Percentiles rank a stretch among this genome's conserved stretches.
phyloP scores from a whole-genome alignment of 1,140 invertebrate species.

The Maconellicoccus hirsutus region DNA sequence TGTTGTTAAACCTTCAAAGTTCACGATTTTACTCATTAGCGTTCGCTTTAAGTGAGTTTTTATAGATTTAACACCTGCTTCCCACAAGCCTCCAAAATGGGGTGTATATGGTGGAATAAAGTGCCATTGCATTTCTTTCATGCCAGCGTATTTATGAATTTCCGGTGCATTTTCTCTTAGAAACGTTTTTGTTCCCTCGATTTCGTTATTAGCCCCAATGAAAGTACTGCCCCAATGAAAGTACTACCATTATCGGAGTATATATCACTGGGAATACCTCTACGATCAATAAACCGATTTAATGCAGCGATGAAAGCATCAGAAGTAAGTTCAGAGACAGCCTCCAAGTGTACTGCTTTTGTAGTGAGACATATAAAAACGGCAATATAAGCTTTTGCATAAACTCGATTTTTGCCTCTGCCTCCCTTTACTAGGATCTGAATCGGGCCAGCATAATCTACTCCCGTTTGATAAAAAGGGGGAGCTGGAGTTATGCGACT shows the following conservation, averaged over 20 bases:
- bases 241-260: constrained; percentile 35
- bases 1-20: constrained; percentile 32
- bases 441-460: constrained; percentile 18
- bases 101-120: constrained; percentile 32
- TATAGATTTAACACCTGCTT: constrained; percentile 32
- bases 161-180: not conserved
- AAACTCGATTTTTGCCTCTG: constrained; percentile 28
- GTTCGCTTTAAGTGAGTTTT: constrained; percentile 33
- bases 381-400: constrained; percentile 35
- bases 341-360: constrained; percentile 37
- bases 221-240: constrained; percentile 34
- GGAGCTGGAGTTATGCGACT: not conserved
- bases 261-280: constrained; percentile 33
- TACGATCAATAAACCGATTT: constrained; percentile 34
- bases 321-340: constrained; percentile 34
- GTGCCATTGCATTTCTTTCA: constrained; percentile 22
- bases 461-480: not conserved
- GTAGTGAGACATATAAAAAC: constrained; percentile 38
- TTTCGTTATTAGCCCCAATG: constrained; percentile 25
- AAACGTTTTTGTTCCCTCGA: not conserved
- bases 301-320: constrained; percentile 35
- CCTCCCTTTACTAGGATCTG: constrained; percentile 26
- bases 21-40: constrained; percentile 28
- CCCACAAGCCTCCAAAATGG: constrained; percentile 35
- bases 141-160: not conserved